Evolutionary conservation across 2,113 vertebrate genomes (phyloP), one percentile per base, ranked within the genome.

Genomic region (Pseudonaja textilis): DNA sequence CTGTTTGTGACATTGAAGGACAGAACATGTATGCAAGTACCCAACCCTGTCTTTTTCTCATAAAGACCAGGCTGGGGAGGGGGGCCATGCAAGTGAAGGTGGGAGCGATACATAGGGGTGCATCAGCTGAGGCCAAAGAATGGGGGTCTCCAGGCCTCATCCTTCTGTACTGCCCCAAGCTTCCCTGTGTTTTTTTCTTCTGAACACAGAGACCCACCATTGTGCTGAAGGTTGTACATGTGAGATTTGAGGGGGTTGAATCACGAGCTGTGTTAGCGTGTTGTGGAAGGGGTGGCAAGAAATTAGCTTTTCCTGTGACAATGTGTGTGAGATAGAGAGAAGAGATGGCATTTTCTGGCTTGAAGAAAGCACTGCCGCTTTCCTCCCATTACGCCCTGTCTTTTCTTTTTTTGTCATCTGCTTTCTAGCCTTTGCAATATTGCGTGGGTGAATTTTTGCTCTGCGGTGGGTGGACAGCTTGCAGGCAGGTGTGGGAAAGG

Each of bases 81-180:
- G 96, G 97, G 97, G 96, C 96, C 97, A 89, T 96, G 96, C 61
- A 54, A 96, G 96, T 34, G 61, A 55, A 87, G 95, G 95, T 22
- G 89, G 50, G 92, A 97, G 93, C 94, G 92, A 89, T 61, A 55
- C 39, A n/a, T 95, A 55, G 93, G 93, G 95, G 55, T 8, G 25
- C 0, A 93, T 94, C 94, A 96, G 92, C 89, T 90, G 59, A 95
- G 94, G 93, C 6, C 6, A 45, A 96, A 95, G 96, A 96, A 95
- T 2, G 16, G 95, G 23, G 91, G 89, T 95, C 92, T 91, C 91
- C 0, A 25, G 9, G 93, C 89, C 94, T 81, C 90, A 22, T 95
- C 94, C 96, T 97, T 81, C 81, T 4, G 39, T 96, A 96, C 93
- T 93, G 94, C 88, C 94, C 93, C 89, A 26, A 95, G 95, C 29